Percentiles rank a stretch among this genome's conserved stretches.
phyloP scores from a whole-genome alignment of 2,797 vertebrate species.

The Falco naumanni region DNA sequence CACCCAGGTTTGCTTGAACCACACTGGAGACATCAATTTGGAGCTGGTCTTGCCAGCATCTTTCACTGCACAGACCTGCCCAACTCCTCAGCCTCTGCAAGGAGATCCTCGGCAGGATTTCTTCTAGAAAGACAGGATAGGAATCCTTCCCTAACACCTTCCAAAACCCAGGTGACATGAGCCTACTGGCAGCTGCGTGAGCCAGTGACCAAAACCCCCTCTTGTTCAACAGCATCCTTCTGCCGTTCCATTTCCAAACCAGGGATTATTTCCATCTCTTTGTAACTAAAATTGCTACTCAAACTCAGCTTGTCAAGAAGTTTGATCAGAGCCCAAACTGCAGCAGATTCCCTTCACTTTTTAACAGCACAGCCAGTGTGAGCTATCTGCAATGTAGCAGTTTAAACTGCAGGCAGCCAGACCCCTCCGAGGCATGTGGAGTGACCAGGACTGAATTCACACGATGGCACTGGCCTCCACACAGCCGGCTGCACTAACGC shows the following conservation, averaged over 20 bases:
- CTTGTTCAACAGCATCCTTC: not conserved
- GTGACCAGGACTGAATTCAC: not conserved
- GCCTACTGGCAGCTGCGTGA: not conserved
- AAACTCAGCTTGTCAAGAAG: not conserved
- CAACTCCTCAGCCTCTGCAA: not conserved
- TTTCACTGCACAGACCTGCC: not conserved
- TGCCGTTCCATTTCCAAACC: not conserved
- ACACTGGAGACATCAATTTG: not conserved
- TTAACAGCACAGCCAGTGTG: not conserved
- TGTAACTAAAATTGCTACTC: not conserved
- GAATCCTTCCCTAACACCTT: not conserved
- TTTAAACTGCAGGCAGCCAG: not conserved
- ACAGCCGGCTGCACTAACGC: rapidly evolving
- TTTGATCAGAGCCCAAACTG: not conserved
- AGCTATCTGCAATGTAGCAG: rapidly evolving
- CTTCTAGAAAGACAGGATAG: not conserved
- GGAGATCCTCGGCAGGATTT: not conserved
- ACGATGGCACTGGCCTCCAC: rapidly evolving
- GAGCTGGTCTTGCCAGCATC: not conserved
- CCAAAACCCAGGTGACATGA: not conserved
- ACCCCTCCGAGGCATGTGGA: rapidly evolving
- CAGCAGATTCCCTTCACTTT: not conserved
- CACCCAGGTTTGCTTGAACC: not conserved
- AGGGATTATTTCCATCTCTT: not conserved
- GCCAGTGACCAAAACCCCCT: not conserved